Evolutionary conservation across 2,888 invertebrate species (phyloP).

Genomic region (Rhyacophila evoluta): DNA sequence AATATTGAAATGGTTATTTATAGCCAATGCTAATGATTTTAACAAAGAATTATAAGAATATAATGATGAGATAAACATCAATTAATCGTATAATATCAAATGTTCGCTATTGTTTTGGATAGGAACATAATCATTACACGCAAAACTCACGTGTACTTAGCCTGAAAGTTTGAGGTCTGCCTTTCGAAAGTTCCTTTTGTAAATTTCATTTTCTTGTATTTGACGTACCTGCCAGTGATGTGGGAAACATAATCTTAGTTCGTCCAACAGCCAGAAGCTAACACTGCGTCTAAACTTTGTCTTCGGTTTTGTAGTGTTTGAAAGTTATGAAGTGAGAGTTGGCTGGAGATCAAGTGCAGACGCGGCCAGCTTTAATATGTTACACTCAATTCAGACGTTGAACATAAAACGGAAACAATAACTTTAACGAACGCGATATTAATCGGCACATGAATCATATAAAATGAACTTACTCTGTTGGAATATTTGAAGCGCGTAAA

Average conservation of each 20-base stretch:
- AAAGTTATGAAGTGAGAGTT: constrained; percentile 45
- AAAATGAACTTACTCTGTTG: neutral
- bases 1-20: too few species aligned
- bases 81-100: too few species aligned
- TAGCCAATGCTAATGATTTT: too few species aligned
- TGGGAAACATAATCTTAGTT: constrained; percentile 44
- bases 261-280: constrained; percentile 36
- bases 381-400: constrained; percentile 12
- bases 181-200: neutral
- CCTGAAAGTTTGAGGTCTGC: neutral
- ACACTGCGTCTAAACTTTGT: constrained; percentile 33
- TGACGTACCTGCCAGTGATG: constrained; percentile 33
- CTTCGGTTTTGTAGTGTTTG: constrained; percentile 38
- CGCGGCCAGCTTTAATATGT: constrained; percentile 46
- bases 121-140: neutral
- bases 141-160: neutral
- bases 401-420: constrained; percentile 7
- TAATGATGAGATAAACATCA: too few species aligned
- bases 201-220: constrained; percentile 39
- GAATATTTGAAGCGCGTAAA: neutral
- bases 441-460: neutral
- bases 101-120: too few species aligned
- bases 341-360: constrained; percentile 46
- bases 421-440: neutral
- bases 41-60: too few species aligned